Percentiles rank a stretch among this genome's conserved stretches.
phyloP scores from a whole-genome alignment of 2,113 vertebrate species.

The Oreocharis arfaki region DNA sequence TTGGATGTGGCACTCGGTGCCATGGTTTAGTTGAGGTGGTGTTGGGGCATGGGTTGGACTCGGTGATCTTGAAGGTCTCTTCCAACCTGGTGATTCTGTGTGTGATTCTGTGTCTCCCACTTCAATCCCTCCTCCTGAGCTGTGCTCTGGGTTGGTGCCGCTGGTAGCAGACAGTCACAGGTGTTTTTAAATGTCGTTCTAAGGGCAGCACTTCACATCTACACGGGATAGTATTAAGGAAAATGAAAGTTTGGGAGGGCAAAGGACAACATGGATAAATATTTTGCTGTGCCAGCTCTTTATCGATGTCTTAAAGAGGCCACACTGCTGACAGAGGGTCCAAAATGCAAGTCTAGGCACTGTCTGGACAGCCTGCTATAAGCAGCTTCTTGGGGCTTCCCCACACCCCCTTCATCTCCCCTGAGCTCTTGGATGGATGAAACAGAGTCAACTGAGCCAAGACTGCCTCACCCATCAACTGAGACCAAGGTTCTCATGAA shows the following conservation, averaged over 20 bases:
- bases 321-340: neutral
- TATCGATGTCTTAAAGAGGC: neutral
- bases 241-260: neutral
- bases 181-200: fast-evolving
- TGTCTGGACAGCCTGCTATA: neutral
- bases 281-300: neutral
- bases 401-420: neutral
- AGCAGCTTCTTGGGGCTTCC: neutral
- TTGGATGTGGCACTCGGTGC: no score
- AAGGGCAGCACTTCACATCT: neutral
- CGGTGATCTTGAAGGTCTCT: no score
- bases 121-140: neutral
- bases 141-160: neutral
- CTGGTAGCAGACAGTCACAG: neutral
- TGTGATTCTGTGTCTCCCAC: neutral
- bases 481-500: neutral
- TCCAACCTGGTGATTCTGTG: no score
- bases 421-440: neutral
- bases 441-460: neutral
- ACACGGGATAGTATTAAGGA: no score
- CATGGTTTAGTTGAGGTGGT: no score
- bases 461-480: neutral
- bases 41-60: no score
- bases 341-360: neutral
- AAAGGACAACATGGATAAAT: neutral